Conservation (phyloP, 2,888 invertebrate genomes). For the Sminthurinus aureus region DNA sequence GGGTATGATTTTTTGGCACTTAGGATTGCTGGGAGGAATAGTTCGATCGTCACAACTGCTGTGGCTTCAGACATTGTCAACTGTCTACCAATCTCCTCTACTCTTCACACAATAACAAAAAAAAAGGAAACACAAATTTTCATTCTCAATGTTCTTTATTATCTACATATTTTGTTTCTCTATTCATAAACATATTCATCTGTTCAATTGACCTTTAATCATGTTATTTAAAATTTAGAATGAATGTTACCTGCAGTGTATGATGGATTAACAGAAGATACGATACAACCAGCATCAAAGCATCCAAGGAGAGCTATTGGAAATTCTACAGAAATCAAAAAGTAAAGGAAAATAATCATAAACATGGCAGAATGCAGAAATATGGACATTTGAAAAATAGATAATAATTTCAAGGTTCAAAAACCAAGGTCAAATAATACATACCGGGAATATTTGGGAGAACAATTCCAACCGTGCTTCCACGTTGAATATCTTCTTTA, state of each 20-base stretch:
- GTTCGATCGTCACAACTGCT: conserved; percentile 46
- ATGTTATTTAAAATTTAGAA: no score
- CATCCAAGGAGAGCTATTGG: conserved; percentile 54
- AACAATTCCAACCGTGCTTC: conserved; percentile 58
- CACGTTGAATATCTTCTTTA: conserved; percentile 48
- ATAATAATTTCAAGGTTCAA: no score
- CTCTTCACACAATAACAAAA: no score
- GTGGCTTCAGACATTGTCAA: conserved; percentile 45
- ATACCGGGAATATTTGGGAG: conserved; percentile 60
- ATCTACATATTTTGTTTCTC: no score
- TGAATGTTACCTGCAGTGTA: conserved; percentile 58
- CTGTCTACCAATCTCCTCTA: conserved; percentile 49
- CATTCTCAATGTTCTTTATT: no score
- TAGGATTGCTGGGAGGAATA: conserved; percentile 38
- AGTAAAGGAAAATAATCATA: no score
- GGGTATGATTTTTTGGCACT: neutral
- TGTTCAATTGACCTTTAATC: no score
- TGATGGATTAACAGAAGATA: conserved; percentile 59
- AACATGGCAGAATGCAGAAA: no score
- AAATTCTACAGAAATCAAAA: no score
- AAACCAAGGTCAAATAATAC: no score
- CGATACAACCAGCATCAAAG: conserved; percentile 47
- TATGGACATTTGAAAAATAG: no score
- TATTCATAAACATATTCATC: no score
- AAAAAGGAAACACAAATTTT: neutral